Evolutionary conservation across 2,797 vertebrate species (phyloP).

Genomic region (Chelon labrosus): DNA sequence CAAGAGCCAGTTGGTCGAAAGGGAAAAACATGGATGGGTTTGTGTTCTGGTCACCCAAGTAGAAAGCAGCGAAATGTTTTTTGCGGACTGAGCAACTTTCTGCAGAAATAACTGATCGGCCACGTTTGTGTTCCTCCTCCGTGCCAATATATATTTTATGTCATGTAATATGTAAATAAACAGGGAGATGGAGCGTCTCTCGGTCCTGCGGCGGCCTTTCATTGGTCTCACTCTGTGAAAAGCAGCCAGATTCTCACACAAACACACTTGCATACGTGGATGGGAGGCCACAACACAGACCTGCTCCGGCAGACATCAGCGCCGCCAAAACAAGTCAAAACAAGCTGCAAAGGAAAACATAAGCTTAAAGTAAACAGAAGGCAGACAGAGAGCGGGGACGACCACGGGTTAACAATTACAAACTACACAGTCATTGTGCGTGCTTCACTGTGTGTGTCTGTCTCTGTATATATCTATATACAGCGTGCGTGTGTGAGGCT

Average conservation of each 20-base stretch:
- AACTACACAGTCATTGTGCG: slow-evolving; percentile 37
- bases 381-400: slow-evolving; percentile 52
- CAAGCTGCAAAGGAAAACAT: slow-evolving; percentile 73
- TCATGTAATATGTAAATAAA: not conserved
- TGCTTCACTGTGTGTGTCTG: slow-evolving; percentile 1
- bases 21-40: no score
- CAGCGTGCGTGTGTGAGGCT: not conserved
- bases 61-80: not conserved
- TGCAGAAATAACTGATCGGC: not conserved
- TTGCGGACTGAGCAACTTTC: no score
- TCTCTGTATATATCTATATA: slow-evolving; percentile 2
- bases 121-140: slow-evolving; percentile 4
- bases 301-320: slow-evolving; percentile 57
- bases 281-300: slow-evolving; percentile 65
- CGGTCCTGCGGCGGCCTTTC: no score
- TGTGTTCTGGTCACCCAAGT: no score
- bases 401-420: slow-evolving; percentile 37
- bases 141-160: not conserved
- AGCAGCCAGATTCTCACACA: slow-evolving; percentile 26
- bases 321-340: slow-evolving; percentile 51
- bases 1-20: no score
- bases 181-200: not conserved
- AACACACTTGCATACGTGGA: slow-evolving; percentile 19
- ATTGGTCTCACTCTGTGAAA: slow-evolving; percentile 24
- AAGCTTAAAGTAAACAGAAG: slow-evolving; percentile 70